A percentile compares a stretch with the other conserved stretches of the same genome.
Conservation (phyloP, 2,113 vertebrate species). For the Gavia stellata region DNA sequence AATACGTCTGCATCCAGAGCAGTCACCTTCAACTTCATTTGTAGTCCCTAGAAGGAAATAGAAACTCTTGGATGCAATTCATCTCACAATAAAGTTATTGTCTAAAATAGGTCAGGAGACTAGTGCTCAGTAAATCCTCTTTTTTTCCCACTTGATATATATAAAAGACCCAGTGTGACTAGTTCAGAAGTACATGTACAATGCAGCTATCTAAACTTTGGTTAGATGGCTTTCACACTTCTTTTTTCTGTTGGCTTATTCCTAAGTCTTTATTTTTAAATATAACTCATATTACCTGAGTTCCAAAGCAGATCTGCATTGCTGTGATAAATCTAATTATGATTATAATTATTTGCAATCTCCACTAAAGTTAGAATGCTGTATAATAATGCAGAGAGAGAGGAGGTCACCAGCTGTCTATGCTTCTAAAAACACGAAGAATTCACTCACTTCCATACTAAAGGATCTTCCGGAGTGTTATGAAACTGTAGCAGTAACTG, state of each 20-base stretch:
- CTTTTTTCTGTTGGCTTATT: not conserved
- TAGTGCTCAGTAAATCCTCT: not conserved
- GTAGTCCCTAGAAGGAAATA: not conserved
- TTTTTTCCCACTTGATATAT: not conserved
- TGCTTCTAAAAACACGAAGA: conserved; percentile 8
- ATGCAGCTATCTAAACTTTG: not conserved
- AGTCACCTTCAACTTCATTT: not conserved
- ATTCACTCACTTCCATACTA: not conserved
- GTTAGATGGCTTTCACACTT: not conserved
- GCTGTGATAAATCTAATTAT: conserved; percentile 47
- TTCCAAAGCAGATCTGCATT: not conserved
- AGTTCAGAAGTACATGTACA: not conserved
- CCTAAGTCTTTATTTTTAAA: not conserved
- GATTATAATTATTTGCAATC: conserved; percentile 39
- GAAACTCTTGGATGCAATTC: not conserved
- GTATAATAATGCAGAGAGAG: not conserved
- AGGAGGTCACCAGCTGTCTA: not conserved
- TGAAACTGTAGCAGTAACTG: conserved; percentile 19
- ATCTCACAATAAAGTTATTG: not conserved
- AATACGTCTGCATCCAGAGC: not conserved
- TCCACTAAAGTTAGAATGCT: not conserved
- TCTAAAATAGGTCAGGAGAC: not conserved
- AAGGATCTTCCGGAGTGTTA: not conserved
- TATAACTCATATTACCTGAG: not conserved
- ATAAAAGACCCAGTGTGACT: not conserved